Evolutionary conservation across 1,140 invertebrate species (phyloP), one percentile per base, ranked within the genome.

Genomic region (Potamilus streckersoni): DNA sequence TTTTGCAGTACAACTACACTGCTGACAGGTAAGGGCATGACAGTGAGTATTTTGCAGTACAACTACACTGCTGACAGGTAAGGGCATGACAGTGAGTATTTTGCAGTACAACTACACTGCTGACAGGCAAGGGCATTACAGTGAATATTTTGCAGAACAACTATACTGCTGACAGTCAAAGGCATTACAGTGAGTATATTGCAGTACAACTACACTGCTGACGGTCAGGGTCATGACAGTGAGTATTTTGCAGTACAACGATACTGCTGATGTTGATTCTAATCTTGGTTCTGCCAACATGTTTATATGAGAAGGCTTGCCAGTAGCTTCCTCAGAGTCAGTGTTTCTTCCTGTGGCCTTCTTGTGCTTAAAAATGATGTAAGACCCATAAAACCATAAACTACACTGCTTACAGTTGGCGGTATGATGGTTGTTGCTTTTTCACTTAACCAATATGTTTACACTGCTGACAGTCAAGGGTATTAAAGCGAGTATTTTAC

Each of bases 1-100:
- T 55, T n/a, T 49, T 49, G 11, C 19, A 99, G 91, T 99, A 99
- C 90, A 93, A 94, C 80, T 99, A 99, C 90, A 79, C 76, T 49
- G 82, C 83, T 31, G 83, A 87, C 75, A 79, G 80, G 2, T 59
- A 82, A 14, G 87, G 88, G 60, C 85, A 82, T 64, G 89, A 90
- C 72, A 80, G 88, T 89, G 81, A 80, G 84, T 82, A 49, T 55
- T n/a, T 49, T 49, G 1, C 19, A 99, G 91, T 99, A 99, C 90
- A 93, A 94, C 80, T 99, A 99, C 90, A 79, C 76, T 49, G 82
- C 83, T 31, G 83, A 87, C 75, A 79, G 80, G 2, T 59, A 82
- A 14, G 87, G 88, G 60, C 85, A 82, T 64, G 89, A 90, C 72
- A 80, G 88, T 89, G 81, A 80, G 84, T 82, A 49, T 55, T 99